These are phyloP conservation scores for Gymnopithys bicolor DNA, from an alignment of 2,797 vertebrate genomes.

Conservation along the genomic window DNA sequence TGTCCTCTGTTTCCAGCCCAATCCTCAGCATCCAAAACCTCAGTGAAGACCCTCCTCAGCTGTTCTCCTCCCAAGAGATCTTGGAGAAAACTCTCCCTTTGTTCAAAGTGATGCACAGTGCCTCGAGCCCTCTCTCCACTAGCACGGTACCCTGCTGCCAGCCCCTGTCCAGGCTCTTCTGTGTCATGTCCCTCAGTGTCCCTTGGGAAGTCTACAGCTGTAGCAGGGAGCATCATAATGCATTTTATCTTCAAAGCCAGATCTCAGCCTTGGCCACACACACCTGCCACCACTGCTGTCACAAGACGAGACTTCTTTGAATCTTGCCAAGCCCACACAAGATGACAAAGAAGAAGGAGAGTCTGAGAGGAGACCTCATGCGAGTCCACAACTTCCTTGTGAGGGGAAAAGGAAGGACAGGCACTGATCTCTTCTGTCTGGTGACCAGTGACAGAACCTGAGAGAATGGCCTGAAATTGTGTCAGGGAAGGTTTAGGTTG, in stretches of 20 bases:
- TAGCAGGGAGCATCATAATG: fast-evolving
- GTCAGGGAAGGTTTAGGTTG: neutral
- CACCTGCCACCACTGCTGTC: neutral
- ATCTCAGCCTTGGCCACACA: neutral
- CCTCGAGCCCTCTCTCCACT: neutral
- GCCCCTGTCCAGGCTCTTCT: neutral
- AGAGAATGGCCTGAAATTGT: neutral
- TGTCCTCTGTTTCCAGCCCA: neutral
- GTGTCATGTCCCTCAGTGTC: fast-evolving
- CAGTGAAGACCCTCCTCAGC: neutral
- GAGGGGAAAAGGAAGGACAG: neutral
- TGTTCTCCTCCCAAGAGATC: neutral
- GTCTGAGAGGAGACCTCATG: neutral
- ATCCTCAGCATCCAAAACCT: neutral
- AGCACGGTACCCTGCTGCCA: neutral
- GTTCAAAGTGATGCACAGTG: fast-evolving
- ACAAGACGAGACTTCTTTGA: neutral
- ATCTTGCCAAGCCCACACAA: neutral
- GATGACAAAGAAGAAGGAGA: neutral
- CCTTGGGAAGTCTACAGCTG: neutral
- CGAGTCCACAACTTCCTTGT: neutral
- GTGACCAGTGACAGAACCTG: neutral
- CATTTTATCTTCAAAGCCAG: neutral
- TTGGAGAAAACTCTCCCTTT: neutral
- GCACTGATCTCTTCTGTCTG: neutral